Evolutionary conservation across 2,797 vertebrate genomes (phyloP).

Genomic region (Cirrhinus molitorella): DNA sequence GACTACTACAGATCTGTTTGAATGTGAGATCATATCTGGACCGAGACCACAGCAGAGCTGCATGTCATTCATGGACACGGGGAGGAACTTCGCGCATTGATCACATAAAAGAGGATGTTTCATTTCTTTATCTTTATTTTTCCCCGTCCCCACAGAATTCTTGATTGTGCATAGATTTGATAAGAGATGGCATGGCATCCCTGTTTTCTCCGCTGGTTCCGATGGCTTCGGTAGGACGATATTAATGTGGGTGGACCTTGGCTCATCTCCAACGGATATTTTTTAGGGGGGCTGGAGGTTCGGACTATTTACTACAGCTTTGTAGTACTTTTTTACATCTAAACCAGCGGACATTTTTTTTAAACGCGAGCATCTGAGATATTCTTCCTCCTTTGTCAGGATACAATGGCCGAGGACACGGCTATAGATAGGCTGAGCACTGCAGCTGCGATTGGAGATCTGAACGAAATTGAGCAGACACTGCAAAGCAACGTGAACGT

Average conservation of each 20-base stretch:
- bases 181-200: slow-evolving; percentile 66
- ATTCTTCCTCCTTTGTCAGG: slow-evolving; percentile 66
- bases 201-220: slow-evolving; percentile 62
- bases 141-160: neutral
- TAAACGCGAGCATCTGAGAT: slow-evolving; percentile 38
- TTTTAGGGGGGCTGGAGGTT: slow-evolving; percentile 53
- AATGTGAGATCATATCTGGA: slow-evolving; percentile 27
- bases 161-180: slow-evolving; percentile 34
- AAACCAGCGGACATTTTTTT: slow-evolving; percentile 24
- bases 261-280: slow-evolving; percentile 59
- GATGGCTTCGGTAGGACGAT: slow-evolving; percentile 65
- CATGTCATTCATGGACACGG: slow-evolving; percentile 17
- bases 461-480: slow-evolving; percentile 79
- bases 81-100: slow-evolving; percentile 14
- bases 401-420: slow-evolving; percentile 82
- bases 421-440: slow-evolving; percentile 84
- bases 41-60: neutral
- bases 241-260: slow-evolving; percentile 68
- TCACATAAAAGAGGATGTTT: slow-evolving; percentile 24
- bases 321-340: slow-evolving; percentile 53
- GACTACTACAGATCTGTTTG: slow-evolving; percentile 3
- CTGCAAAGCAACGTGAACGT: slow-evolving; percentile 87
- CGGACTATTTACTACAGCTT: slow-evolving; percentile 67
- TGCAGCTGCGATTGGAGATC: slow-evolving; percentile 89
- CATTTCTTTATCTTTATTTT: neutral